Base-by-base conservation (phyloP, 2,113 vertebrate genomes). In the Stegostoma tigrinum region DNA sequence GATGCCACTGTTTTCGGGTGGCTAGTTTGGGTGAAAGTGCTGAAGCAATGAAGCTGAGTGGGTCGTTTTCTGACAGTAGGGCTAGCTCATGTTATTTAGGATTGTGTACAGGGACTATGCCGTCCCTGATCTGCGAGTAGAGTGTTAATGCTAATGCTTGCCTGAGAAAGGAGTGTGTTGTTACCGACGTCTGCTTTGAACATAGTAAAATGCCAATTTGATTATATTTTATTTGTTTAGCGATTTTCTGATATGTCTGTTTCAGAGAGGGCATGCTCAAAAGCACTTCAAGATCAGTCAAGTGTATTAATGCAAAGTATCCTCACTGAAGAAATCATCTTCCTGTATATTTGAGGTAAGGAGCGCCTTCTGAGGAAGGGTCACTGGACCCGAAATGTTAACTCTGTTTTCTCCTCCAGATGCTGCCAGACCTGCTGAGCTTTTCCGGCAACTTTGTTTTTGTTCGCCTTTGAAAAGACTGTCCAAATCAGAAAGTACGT, bases 341-440 rank as follows among this genome's bases (percentile, higher is more conserved):
- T 72, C 94, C 72, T 45, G 5, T 75, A 72, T 95, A 42, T 75
- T 48, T 52, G 45, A 95, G 94, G 67, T 95, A 95, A 66, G 61
- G 10, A 21, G 2, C 48, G 48, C 48, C 48, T 48, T 48, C 48
- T 48, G 48, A 48, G 48, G 48, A 48, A 48, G 48, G 1, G 48
- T 48, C 2, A 48, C 48, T 48, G 48, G 48, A 48, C 48, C 48
- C 48, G 2, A 48, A 48, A 48, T 3, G 48, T 3, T 48, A 48
- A 48, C 48, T 45, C 45, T 48, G 48, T 48, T 48, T 48, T 48
- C 48, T 48, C 48, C 48, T 2, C 48, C 48, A 48, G 48, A 48
- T 48, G 48, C 2, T 48, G 48, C 48, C 48, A 48, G 48, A 48
- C 48, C 48, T 48, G 2, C 48, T 48, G 48, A 48, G 48, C 48